Conservation (phyloP, 92 coral and sea anemone genomes). For the Pocillopora grandis region DNA sequence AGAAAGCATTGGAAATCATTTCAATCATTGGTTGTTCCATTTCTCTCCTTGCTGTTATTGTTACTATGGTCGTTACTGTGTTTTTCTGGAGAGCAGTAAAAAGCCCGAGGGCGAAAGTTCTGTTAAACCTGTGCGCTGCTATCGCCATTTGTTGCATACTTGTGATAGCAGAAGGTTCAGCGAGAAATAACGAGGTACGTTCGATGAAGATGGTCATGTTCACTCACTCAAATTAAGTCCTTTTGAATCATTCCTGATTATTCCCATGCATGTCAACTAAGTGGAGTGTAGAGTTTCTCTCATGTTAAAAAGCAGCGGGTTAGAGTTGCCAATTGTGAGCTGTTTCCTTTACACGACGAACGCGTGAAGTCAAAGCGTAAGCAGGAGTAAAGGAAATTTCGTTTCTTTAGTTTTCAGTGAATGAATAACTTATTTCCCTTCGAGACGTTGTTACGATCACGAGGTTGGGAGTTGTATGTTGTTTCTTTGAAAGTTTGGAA, state of each 20-base stretch:
- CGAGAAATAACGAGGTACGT: constrained; percentile 78
- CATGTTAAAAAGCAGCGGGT: no score
- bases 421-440: no score
- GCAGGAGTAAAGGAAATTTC: no score
- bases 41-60: constrained; percentile 79
- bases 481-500: no score
- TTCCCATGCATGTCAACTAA: no score
- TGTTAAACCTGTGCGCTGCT: constrained; percentile 84
- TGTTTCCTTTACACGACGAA: no score
- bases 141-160: constrained; percentile 76
- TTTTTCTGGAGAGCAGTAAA: constrained; percentile 78
- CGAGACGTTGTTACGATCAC: no score
- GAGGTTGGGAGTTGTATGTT: no score
- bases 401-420: no score
- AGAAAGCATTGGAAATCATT: constrained; percentile 74
- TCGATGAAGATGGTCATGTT: neutral
- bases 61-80: constrained; percentile 69
- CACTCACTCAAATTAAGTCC: neutral
- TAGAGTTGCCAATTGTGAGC: no score
- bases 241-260: neutral
- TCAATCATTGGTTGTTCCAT: constrained; percentile 89
- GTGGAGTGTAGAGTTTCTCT: no score
- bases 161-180: constrained; percentile 81
- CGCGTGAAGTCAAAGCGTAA: no score
- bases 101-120: constrained; percentile 72